Conservation (phyloP, 1,140 invertebrate genomes). For the Adoxophyes honmai region DNA sequence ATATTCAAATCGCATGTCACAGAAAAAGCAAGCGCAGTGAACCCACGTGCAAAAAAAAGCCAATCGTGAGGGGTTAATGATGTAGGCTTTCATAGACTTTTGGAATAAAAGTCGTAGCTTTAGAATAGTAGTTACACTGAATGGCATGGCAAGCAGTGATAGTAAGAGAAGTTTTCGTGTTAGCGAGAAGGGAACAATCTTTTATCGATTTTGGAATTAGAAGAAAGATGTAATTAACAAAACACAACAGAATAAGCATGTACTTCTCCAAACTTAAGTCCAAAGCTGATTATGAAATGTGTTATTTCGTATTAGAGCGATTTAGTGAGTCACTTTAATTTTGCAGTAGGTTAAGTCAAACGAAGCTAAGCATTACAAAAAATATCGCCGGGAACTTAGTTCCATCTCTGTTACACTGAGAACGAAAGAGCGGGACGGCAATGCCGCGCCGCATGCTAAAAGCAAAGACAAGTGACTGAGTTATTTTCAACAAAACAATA, state of each 20-base stretch:
- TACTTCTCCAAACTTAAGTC: too few species aligned
- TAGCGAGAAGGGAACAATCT: too few species aligned
- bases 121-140: too few species aligned
- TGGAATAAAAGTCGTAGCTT: too few species aligned
- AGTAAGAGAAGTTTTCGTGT: too few species aligned
- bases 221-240: too few species aligned
- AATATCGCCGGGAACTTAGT: slow-evolving; percentile 2
- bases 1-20: slow-evolving; percentile 19
- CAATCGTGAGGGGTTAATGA: neutral
- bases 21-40: slow-evolving; percentile 56
- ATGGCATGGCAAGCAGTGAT: too few species aligned
- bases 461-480: too few species aligned
- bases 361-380: slow-evolving; percentile 60
- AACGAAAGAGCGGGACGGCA: neutral
- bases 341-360: slow-evolving; percentile 72
- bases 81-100: neutral
- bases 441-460: too few species aligned
- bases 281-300: slow-evolving; percentile 21
- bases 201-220: too few species aligned
- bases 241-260: too few species aligned
- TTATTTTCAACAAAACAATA: too few species aligned
- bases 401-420: neutral
- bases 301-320: slow-evolving; percentile 14
- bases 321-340: slow-evolving; percentile 32
- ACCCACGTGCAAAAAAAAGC: slow-evolving; percentile 59